phyloP scores from a whole-genome alignment of 2,113 vertebrate species.

The Acanthochromis polyacanthus region DNA sequence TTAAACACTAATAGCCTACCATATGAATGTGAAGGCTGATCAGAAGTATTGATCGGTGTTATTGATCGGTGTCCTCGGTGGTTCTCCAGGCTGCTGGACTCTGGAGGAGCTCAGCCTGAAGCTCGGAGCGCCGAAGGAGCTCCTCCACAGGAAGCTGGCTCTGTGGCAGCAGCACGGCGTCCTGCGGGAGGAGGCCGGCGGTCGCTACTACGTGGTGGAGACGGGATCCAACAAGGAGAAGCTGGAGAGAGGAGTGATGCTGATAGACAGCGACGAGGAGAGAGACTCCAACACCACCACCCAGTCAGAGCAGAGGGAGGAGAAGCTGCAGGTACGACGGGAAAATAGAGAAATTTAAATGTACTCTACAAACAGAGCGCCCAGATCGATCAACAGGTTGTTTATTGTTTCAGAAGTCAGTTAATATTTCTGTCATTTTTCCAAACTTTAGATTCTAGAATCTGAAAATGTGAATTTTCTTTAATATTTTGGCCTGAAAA shows the following conservation, averaged over 20 bases:
- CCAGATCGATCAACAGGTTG: too few relatives aligned
- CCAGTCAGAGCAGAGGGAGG: slow-evolving; percentile 97
- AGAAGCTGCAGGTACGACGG: slow-evolving; percentile 92
- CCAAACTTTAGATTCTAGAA: too few relatives aligned
- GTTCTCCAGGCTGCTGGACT: slow-evolving; percentile 87
- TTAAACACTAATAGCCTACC: too few relatives aligned
- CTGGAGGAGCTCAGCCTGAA: slow-evolving; percentile 91
- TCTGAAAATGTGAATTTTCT: too few relatives aligned
- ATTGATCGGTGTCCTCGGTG: background rate
- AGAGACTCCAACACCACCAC: slow-evolving; percentile 97
- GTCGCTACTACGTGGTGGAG: slow-evolving; percentile 91
- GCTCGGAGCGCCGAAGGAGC: slow-evolving; percentile 90
- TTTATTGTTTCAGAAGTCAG: too few relatives aligned
- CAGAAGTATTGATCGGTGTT: too few relatives aligned
- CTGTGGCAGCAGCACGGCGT: slow-evolving; percentile 98
- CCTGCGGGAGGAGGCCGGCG: slow-evolving; percentile 90
- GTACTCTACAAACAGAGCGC: too few relatives aligned
- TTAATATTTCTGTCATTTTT: too few relatives aligned
- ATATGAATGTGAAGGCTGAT: too few relatives aligned
- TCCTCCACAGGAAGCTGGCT: slow-evolving; percentile 92
- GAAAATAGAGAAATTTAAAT: too few relatives aligned
- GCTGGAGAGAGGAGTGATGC: slow-evolving; percentile 88
- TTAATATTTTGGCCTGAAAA: too few relatives aligned
- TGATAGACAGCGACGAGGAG: slow-evolving; percentile 96
- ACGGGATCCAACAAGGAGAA: slow-evolving; percentile 91